Evolutionary conservation across 1,140 invertebrate species (phyloP).

Genomic region (Carcinoscorpius rotundicauda): DNA sequence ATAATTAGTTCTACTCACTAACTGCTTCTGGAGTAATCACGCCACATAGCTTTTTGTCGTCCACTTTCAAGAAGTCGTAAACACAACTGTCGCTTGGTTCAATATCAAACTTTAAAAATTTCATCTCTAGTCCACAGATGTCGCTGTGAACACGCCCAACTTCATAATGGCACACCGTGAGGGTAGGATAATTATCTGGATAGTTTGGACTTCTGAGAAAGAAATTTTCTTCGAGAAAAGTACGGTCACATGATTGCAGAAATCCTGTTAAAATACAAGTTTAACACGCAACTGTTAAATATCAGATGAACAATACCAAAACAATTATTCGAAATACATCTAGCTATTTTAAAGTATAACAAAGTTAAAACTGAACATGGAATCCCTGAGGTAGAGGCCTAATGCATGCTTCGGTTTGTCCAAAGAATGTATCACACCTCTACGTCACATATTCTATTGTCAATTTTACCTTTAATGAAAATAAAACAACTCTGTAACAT

Average conservation of each 20-base stretch:
- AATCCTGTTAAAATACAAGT: neutral
- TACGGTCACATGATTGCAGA: neutral
- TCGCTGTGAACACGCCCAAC: slow-evolving; percentile 8
- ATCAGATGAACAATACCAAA: too few species aligned
- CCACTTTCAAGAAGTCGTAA: slow-evolving; percentile 26
- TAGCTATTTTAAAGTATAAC: too few species aligned
- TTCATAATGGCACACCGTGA: slow-evolving; percentile 18
- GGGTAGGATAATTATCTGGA: slow-evolving; percentile 19
- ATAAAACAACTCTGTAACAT: too few species aligned
- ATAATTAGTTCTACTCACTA: slow-evolving; percentile 11
- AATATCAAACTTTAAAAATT: slow-evolving; percentile 24
- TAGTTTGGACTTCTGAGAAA: slow-evolving; percentile 17
- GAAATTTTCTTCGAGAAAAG: slow-evolving; percentile 9
- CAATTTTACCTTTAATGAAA: too few species aligned
- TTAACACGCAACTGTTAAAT: too few species aligned
- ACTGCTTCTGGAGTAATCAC: slow-evolving; percentile 12
- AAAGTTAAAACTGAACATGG: too few species aligned
- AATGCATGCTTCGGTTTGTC: too few species aligned
- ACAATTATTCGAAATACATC: too few species aligned
- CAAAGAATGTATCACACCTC: too few species aligned
- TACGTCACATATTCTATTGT: too few species aligned
- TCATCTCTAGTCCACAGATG: slow-evolving; percentile 26
- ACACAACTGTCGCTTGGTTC: slow-evolving; percentile 24
- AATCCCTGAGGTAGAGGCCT: too few species aligned
- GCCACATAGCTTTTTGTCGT: slow-evolving; percentile 22